Percentiles rank a stretch among this genome's conserved stretches.
Evolutionary conservation across 2,888 invertebrate species (phyloP).

Genomic region (Pollenia griseotomentosa): DNA sequence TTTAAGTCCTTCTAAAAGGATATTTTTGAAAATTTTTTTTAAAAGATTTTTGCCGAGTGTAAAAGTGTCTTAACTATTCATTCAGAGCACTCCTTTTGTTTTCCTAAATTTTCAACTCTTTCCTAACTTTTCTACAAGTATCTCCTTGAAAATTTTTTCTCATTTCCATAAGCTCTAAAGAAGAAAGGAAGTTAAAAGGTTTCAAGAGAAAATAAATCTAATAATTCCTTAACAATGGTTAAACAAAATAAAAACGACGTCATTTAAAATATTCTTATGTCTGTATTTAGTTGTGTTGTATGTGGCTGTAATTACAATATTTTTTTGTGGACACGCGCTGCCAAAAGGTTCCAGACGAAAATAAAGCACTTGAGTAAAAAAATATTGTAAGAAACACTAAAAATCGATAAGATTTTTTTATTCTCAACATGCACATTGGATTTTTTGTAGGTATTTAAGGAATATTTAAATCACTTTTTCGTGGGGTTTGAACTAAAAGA

Average conservation of each 20-base stretch:
- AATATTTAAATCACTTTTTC: constrained; percentile 40
- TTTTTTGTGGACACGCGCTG: constrained; percentile 36
- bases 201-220: constrained; percentile 7
- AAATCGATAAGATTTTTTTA: constrained; percentile 41
- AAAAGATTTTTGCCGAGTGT: too few relatives aligned
- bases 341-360: constrained; percentile 37
- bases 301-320: constrained; percentile 39
- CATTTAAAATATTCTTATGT: constrained; percentile 2
- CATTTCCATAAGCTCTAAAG: neutral
- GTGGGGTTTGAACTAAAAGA: neutral
- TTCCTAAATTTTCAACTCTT: too few relatives aligned
- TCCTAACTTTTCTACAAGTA: too few relatives aligned
- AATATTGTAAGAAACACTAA: constrained; percentile 1
- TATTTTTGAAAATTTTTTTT: too few relatives aligned
- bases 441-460: constrained; percentile 21
- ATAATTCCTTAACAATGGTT: constrained; percentile 17
- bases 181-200: constrained; percentile 1
- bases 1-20: too few relatives aligned
- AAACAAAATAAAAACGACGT: constrained; percentile 9
- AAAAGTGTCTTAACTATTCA: too few relatives aligned
- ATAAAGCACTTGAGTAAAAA: neutral
- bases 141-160: too few relatives aligned
- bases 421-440: constrained; percentile 19
- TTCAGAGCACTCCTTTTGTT: too few relatives aligned
- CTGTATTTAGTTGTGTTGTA: neutral